phyloP scores from a whole-genome alignment of 2,888 invertebrate genomes.

The Mesochorus sp. region DNA sequence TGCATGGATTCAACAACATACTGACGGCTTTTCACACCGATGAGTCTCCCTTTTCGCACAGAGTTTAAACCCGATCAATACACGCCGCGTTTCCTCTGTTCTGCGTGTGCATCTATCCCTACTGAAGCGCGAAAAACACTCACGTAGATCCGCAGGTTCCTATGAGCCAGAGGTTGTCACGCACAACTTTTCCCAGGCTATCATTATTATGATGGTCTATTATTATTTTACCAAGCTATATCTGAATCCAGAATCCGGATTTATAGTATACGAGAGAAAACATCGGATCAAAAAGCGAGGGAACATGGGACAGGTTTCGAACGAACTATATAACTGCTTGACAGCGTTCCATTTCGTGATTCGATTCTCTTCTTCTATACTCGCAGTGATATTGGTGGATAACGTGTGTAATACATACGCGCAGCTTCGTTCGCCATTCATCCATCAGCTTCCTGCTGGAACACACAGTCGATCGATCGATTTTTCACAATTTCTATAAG shows the following conservation, averaged over 20 bases:
- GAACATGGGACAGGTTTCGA: neutral
- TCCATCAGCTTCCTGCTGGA: neutral
- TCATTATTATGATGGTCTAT: neutral
- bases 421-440: neutral
- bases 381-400: neutral
- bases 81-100: neutral
- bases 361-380: neutral
- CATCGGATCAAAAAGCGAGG: neutral
- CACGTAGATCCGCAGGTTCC: neutral
- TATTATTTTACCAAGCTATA: neutral
- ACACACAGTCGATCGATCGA: neutral
- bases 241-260: neutral
- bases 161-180: slow-evolving; percentile 13
- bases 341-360: neutral
- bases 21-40: slow-evolving; percentile 22
- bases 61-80: slow-evolving; percentile 42
- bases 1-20: neutral
- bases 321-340: neutral
- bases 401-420: neutral
- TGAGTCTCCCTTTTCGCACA: slow-evolving; percentile 18
- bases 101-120: neutral
- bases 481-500: neutral
- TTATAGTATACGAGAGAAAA: slow-evolving; percentile 5
- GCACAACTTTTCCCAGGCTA: neutral
- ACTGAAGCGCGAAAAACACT: neutral